Evolutionary conservation across 2,113 vertebrate species (phyloP), one percentile per base, ranked within the genome.

Genomic region (Melierax canorus): DNA sequence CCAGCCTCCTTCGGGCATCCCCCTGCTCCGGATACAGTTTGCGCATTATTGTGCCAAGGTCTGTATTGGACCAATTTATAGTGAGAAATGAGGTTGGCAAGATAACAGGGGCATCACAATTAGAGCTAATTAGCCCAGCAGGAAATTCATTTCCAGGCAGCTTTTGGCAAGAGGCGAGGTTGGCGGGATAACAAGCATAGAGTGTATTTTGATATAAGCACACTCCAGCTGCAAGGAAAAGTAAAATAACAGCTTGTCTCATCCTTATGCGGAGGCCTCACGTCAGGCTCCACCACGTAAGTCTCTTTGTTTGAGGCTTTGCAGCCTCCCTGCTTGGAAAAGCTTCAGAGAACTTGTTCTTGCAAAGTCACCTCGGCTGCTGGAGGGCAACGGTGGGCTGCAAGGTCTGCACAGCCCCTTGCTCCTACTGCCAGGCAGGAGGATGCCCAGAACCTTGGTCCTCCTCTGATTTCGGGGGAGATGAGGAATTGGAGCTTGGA

Each of bases 91-190:
- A n/a, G n/a, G n/a, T 41, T 41, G 96, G 96, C 96, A 97, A 96
- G 94, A 97, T 96, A 96, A 94, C 94, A 96, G 90, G 96, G 96
- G 93, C 93, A 97, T 96, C 94, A 95, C 96, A 97, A 97, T 97
- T 96, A 97, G 90, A 94, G 87, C 93, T 97, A 97, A 97, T 96
- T 97, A 96, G 94, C 96, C 90, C 96, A 97, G 96, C 96, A 97
- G 96, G 96, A 97, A 97, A 97, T 97, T 93, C 90, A 97, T 96
- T 97, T 97, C 93, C 94, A 97, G 96, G 90, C 96, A 96, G 96
- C 90, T 96, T 97, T 96, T 96, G 96, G 96, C 96, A 97, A 93
- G 94, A 96, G 62, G 24, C 20, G 3, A 93, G 74, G 66, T 38
- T 97, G 96, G 96, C 90, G 66, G 96, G 63, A 82, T 96, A 96